Evolutionary conservation across 2,113 vertebrate species (phyloP).

Genomic region (Acanthisitta chloris): DNA sequence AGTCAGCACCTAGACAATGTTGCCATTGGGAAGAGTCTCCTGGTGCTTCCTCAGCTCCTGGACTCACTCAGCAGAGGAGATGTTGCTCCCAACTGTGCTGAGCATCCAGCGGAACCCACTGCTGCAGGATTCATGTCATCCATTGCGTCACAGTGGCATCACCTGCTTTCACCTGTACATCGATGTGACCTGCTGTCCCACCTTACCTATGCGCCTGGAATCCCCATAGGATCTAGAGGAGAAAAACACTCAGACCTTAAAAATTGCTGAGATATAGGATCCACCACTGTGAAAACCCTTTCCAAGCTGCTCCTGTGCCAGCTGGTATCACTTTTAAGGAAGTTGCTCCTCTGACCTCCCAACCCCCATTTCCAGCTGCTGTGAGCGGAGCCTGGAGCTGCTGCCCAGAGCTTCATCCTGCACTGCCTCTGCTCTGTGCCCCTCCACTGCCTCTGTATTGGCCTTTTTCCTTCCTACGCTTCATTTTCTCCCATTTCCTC

Average conservation of each 20-base stretch:
- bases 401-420: not conserved
- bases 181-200: not conserved
- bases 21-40: not conserved
- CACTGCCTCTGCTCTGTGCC: accelerated
- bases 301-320: not conserved
- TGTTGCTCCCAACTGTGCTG: accelerated
- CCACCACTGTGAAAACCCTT: not conserved
- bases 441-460: accelerated
- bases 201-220: not conserved
- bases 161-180: not conserved
- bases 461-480: not conserved
- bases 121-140: not conserved
- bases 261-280: not conserved
- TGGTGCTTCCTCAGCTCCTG: not conserved
- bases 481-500: not conserved
- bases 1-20: not conserved
- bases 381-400: not conserved
- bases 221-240: not conserved
- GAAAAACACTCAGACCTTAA: not conserved
- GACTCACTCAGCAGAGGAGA: not conserved
- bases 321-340: not conserved
- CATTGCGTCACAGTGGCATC: accelerated
- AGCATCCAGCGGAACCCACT: not conserved
- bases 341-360: not conserved
- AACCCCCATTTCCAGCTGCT: not conserved